Evolutionary conservation across 2,113 vertebrate species (phyloP), one percentile per base, ranked within the genome.

Genomic region (Scopus umbretta): DNA sequence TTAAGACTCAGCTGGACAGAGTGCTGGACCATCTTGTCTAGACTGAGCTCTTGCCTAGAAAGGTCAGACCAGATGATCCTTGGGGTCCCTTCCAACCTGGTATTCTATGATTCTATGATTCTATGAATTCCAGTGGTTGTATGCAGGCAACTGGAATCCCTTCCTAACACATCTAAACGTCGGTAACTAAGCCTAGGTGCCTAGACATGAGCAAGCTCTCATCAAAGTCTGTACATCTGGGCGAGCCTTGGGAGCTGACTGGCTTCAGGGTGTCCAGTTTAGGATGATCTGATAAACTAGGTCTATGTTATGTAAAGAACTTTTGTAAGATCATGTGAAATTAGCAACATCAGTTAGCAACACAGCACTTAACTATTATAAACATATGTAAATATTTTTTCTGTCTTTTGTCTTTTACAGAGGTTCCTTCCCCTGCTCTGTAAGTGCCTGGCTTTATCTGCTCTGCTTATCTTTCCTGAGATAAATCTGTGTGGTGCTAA

Each of bases 111-210:
- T n/a, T n/a, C n/a, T n/a, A n/a, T n/a, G n/a, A n/a, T n/a, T n/a
- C n/a, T n/a, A n/a, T n/a, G n/a, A n/a, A 53, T 91, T 65, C 26
- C 47, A 40, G 55, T 8, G 5, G 3, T 36, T 53, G 2, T 18
- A 56, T 2, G 6, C 3, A 12, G 3, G 45, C 27, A 56, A 11
- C 12, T 42, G 22, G 16, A 65, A 91, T 8, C 15, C 18, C 12
- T 75, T 25, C 21, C 21, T 17, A 62, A 20, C 42, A n/a, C 13
- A 22, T 7, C 30, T 59, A 11, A 61, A 27, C 23, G 9, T 19
- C 0, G 0, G 8, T 36, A 52, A 11, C 16, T 25, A 3, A 7
- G 16, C 12, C 1, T 9, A 23, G 30, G 8, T 73, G 11, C 16
- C 40, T 16, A 1, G 13, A 21, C 13, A 20, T 1, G 6, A 75